phyloP scores from a whole-genome alignment of 2,113 vertebrate species.

The Jacana jacana region DNA sequence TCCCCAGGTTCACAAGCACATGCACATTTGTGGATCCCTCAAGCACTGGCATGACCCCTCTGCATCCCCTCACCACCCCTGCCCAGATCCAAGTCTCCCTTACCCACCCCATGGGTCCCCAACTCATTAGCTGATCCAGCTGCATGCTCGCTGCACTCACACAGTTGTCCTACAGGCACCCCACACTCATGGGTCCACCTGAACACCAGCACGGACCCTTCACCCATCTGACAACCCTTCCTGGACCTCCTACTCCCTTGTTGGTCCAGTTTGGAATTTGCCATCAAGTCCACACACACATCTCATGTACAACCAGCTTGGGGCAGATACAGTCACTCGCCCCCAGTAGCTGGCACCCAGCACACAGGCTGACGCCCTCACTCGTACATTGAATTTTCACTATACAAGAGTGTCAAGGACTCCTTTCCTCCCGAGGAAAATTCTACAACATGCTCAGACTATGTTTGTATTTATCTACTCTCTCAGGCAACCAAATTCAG shows the following conservation, averaged over 20 bases:
- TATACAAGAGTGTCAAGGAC: background rate
- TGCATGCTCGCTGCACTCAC: accelerated
- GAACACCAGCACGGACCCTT: accelerated
- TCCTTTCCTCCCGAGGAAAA: background rate
- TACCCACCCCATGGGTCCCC: accelerated
- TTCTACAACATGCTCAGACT: background rate
- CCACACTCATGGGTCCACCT: accelerated
- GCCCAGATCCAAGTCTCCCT: accelerated
- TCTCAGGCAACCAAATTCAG: background rate
- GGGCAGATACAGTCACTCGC: background rate
- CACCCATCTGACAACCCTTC: accelerated
- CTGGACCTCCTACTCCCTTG: accelerated
- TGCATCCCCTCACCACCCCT: background rate
- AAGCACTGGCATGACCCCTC: accelerated
- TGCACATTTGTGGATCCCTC: accelerated
- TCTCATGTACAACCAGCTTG: accelerated
- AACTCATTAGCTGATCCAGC: background rate
- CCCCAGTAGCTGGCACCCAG: accelerated
- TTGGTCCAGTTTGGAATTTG: background rate
- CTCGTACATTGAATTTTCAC: background rate
- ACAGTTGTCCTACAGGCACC: background rate
- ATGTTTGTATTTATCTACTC: background rate
- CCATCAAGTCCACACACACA: background rate
- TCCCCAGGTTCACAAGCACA: background rate
- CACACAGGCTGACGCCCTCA: background rate